Evolutionary conservation across 2,797 vertebrate genomes (phyloP).

Genomic region (Tolypeutes matacus): DNA sequence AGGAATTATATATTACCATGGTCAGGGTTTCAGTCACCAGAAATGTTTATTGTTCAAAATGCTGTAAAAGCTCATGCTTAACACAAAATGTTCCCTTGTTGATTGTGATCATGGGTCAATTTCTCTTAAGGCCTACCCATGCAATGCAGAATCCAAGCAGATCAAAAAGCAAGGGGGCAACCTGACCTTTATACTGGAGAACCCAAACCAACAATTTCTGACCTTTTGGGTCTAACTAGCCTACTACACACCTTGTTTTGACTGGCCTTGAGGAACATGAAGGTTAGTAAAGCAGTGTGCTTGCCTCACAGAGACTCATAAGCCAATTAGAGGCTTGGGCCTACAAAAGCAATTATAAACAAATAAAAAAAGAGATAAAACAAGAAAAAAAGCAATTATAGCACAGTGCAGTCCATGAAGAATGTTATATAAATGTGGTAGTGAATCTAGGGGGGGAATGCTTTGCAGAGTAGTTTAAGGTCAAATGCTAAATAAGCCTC

Average conservation of each 20-base stretch:
- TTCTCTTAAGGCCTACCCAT: not conserved
- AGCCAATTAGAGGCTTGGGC: not conserved
- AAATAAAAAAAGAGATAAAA: too few relatives aligned
- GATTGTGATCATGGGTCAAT: not conserved
- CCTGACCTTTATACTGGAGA: conserved; percentile 32
- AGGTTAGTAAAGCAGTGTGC: conserved; percentile 16
- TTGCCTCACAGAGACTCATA: not conserved
- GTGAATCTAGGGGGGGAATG: not conserved
- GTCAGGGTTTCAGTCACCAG: not conserved
- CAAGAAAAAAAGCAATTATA: not conserved
- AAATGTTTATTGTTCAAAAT: conserved; percentile 58
- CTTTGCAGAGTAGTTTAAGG: not conserved
- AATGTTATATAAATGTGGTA: not conserved
- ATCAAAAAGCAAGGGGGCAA: not conserved
- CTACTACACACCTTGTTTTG: not conserved
- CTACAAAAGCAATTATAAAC: not conserved
- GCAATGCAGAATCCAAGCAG: not conserved
- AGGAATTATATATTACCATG: conserved; percentile 26
- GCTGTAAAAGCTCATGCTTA: not conserved
- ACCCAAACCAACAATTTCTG: conserved; percentile 22
- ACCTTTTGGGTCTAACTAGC: conserved; percentile 22
- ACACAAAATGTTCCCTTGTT: not conserved
- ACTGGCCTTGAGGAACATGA: not conserved
- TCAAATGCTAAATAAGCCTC: too few relatives aligned
- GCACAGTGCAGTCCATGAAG: not conserved